Conservation (phyloP, 2,888 invertebrate genomes). For the Exephanes ischioxanthus region DNA sequence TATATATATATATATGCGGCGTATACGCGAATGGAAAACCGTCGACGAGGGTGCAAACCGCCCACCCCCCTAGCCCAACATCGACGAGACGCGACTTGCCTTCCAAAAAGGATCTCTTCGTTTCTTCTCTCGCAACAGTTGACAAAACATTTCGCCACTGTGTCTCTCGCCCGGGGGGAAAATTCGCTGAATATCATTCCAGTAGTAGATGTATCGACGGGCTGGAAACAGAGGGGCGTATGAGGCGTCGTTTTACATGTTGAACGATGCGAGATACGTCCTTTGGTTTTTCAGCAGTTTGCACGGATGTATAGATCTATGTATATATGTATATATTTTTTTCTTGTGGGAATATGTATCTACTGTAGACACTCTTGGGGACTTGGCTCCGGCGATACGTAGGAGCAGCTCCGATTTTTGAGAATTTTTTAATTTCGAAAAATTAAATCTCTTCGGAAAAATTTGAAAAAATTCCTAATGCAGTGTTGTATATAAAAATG, state of each 20-base stretch:
- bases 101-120: constrained; percentile 38
- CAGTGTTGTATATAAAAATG: too few species aligned
- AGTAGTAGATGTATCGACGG: background rate
- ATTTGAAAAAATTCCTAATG: too few species aligned
- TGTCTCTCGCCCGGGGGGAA: constrained; percentile 35
- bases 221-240: background rate
- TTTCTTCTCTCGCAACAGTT: constrained; percentile 32
- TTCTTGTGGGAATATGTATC: too few species aligned
- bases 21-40: constrained; percentile 35
- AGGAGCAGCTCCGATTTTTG: constrained; percentile 4
- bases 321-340: too few species aligned
- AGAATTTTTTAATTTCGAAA: background rate
- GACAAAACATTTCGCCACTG: constrained; percentile 62
- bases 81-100: constrained; percentile 53
- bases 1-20: background rate
- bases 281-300: too few species aligned
- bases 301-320: too few species aligned
- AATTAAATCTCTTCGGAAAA: too few species aligned
- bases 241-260: too few species aligned
- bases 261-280: too few species aligned
- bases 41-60: constrained; percentile 62
- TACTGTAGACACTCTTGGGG: background rate
- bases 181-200: constrained; percentile 43
- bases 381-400: background rate
- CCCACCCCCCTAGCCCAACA: constrained; percentile 22